Percentiles rank a stretch among this genome's conserved stretches.
Evolutionary conservation across 1,140 invertebrate genomes (phyloP).

Genomic region (Scaptomyza hsui): DNA sequence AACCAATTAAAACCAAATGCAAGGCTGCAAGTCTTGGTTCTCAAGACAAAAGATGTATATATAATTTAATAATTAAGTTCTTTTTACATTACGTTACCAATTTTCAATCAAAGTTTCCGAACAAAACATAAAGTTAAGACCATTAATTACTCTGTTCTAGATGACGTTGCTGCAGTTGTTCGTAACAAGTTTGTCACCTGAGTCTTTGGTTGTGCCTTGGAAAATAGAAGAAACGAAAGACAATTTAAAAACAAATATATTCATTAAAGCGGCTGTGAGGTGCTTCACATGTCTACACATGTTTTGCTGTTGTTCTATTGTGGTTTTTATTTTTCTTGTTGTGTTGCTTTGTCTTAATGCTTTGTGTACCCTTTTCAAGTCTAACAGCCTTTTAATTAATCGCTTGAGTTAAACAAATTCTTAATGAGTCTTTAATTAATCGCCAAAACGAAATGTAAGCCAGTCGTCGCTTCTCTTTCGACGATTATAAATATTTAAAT

Average conservation of each 20-base stretch:
- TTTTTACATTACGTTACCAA: too few species aligned
- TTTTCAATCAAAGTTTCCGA: too few species aligned
- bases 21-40: too few species aligned
- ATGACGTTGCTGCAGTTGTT: conserved; percentile 4
- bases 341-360: conserved; percentile 16
- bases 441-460: conserved; percentile 56
- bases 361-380: conserved; percentile 43
- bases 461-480: conserved; percentile 15
- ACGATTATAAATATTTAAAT: conserved; percentile 60
- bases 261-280: conserved; percentile 11
- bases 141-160: not conserved
- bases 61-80: too few species aligned
- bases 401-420: conserved; percentile 68
- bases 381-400: conserved; percentile 75
- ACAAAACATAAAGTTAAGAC: too few species aligned
- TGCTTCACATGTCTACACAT: conserved; percentile 39
- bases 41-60: too few species aligned
- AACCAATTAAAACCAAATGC: too few species aligned
- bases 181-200: conserved; percentile 43
- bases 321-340: conserved; percentile 6
- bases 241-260: conserved; percentile 16
- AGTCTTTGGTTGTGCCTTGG: conserved; percentile 43
- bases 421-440: conserved; percentile 82
- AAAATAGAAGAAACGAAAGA: not conserved
- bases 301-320: conserved; percentile 16